Conservation (phyloP, 2,113 vertebrate genomes). For the Myotis yumanensis region DNA sequence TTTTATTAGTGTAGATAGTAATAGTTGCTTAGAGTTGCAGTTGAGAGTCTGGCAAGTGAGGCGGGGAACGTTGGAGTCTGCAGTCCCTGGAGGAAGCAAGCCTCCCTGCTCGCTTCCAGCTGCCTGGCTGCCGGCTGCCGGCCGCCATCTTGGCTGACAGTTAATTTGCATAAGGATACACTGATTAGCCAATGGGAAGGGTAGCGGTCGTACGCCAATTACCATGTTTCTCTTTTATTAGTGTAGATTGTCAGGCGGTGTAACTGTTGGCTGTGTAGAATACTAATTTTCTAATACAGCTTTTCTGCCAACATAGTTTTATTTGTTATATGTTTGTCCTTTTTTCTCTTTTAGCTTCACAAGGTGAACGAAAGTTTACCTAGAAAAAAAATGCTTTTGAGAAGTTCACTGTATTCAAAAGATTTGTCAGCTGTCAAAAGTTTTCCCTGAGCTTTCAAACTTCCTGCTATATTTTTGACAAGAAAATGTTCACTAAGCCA, state of each 20-base stretch:
- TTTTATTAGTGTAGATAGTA: too few species aligned
- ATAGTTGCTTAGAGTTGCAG: too few species aligned
- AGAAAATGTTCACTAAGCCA: conserved; percentile 54
- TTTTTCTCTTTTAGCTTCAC: conserved; percentile 4
- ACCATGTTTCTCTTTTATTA: too few species aligned
- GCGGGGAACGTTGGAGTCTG: too few species aligned
- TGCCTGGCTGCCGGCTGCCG: too few species aligned
- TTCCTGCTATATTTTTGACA: conserved; percentile 49
- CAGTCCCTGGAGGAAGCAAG: too few species aligned
- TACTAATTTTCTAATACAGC: not conserved
- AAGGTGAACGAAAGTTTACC: conserved; percentile 30
- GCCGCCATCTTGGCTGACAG: too few species aligned
- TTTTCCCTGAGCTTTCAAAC: conserved; percentile 38
- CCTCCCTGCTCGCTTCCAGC: too few species aligned
- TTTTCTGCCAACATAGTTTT: not conserved
- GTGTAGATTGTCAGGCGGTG: not conserved
- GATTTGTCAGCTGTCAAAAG: conserved; percentile 45
- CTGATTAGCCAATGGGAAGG: too few species aligned
- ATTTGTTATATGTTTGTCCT: not conserved
- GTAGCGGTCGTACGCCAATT: too few species aligned
- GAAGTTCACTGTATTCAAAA: conserved; percentile 37
- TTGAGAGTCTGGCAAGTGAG: too few species aligned
- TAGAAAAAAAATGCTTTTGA: conserved; percentile 36
- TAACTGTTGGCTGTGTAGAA: not conserved
- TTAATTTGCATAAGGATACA: too few species aligned